These are phyloP conservation scores for Rousettus madagascariensis DNA, from an alignment of 2,797 vertebrate species.

Conservation along the genomic window DNA sequence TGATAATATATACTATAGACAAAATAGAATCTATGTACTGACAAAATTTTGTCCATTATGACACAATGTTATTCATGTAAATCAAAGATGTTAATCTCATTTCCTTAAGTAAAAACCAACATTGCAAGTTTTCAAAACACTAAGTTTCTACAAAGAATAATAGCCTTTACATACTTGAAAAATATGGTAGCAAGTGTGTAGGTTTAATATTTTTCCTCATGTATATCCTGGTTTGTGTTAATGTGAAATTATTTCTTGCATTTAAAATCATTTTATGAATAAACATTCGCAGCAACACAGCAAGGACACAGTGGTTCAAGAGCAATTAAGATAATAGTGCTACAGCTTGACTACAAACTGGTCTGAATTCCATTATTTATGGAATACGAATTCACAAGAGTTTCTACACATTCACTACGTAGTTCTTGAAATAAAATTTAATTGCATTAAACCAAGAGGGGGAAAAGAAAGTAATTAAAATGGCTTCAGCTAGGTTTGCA, in stretches of 20 bases:
- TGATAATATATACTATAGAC: neutral
- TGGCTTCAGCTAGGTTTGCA: neutral
- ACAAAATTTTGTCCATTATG: neutral
- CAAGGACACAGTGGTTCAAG: neutral
- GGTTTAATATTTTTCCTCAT: neutral
- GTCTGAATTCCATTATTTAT: conserved; percentile 15
- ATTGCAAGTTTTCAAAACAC: neutral
- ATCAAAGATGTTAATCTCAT: neutral
- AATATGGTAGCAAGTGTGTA: neutral
- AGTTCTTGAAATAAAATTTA: neutral
- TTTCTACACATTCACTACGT: neutral
- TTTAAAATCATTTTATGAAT: conserved; percentile 16
- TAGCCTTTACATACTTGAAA: neutral
- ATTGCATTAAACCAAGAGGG: neutral
- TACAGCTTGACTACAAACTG: neutral
- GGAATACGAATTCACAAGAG: neutral
- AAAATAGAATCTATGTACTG: neutral
- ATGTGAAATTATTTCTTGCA: neutral
- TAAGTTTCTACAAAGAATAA: conserved; percentile 2
- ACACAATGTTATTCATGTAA: neutral
- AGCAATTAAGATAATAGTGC: neutral
- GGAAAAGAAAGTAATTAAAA: neutral
- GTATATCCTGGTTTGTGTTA: neutral
- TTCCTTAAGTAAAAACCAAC: neutral
- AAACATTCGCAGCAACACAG: neutral